phyloP scores from a whole-genome alignment of 2,797 vertebrate genomes.

The Percopsis omiscomaycus region DNA sequence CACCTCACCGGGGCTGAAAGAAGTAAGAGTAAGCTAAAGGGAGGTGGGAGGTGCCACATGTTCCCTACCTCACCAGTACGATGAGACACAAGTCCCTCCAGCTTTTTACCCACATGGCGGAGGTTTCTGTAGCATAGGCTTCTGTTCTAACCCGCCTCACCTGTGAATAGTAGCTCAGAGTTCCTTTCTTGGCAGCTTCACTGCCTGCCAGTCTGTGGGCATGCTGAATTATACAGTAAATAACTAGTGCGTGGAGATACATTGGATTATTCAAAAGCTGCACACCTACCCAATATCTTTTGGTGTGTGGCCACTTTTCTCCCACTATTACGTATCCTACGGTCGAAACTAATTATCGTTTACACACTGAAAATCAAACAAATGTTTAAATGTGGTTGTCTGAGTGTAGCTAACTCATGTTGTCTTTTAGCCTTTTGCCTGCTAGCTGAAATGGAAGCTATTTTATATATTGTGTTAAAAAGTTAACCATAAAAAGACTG shows the following conservation, averaged over 20 bases:
- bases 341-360: constrained; percentile 57
- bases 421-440: constrained; percentile 46
- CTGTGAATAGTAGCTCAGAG: constrained; percentile 47
- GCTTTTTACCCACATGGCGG: constrained; percentile 41
- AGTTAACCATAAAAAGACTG: neutral
- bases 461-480: neutral
- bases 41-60: constrained; percentile 63
- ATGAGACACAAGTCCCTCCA: constrained; percentile 50
- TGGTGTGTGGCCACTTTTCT: constrained; percentile 8
- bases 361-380: constrained; percentile 48
- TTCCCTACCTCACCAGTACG: constrained; percentile 63
- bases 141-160: constrained; percentile 46
- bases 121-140: constrained; percentile 50
- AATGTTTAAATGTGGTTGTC: constrained; percentile 55
- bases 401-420: constrained; percentile 52
- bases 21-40: constrained; percentile 66
- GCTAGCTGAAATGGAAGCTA: neutral
- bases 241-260: constrained; percentile 50
- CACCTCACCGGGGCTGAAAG: constrained; percentile 50
- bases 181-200: constrained; percentile 32
- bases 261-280: constrained; percentile 37
- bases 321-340: constrained; percentile 35
- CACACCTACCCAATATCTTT: constrained; percentile 32
- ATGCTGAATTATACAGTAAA: constrained; percentile 52
- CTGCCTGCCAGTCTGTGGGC: constrained; percentile 17